A percentile compares a stretch with the other conserved stretches of the same genome.
Conservation (phyloP, 2,888 invertebrate genomes). For the Hypsopygia costalis region DNA sequence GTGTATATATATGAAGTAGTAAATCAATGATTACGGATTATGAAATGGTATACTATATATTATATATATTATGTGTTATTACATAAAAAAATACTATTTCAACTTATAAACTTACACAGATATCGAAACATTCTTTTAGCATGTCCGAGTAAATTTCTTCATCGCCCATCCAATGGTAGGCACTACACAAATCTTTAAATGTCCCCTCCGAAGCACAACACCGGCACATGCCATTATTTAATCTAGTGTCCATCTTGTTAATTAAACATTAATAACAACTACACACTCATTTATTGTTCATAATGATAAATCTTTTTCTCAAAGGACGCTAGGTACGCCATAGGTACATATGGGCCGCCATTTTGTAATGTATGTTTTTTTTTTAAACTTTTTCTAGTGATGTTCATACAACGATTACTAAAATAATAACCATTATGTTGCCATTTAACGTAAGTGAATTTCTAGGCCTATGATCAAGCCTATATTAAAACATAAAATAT, state of each 20-base stretch:
- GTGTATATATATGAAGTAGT: no score
- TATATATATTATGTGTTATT: no score
- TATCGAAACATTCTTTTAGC: constrained; percentile 66
- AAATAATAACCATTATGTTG: no score
- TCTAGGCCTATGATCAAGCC: no score
- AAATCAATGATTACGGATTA: no score
- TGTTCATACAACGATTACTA: no score
- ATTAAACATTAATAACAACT: constrained; percentile 28
- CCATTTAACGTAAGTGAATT: no score
- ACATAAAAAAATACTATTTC: no score
- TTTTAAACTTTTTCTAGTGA: no score
- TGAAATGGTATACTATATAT: no score
- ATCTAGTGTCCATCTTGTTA: constrained; percentile 49
- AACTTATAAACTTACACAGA: constrained; percentile 61
- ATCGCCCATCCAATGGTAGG: constrained; percentile 69
- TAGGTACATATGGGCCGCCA: constrained; percentile 11
- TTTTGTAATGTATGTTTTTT: constrained; percentile 11
- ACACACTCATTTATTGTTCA: no score
- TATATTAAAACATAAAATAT: no score
- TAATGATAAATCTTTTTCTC: neutral
- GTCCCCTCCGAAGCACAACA: constrained; percentile 70
- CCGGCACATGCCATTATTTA: constrained; percentile 58
- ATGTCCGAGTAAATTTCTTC: constrained; percentile 67
- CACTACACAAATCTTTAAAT: constrained; percentile 58
- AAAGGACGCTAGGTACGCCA: constrained; percentile 4